Conservation (phyloP, 1,140 invertebrate species). For the Conopomorpha cramerella region DNA sequence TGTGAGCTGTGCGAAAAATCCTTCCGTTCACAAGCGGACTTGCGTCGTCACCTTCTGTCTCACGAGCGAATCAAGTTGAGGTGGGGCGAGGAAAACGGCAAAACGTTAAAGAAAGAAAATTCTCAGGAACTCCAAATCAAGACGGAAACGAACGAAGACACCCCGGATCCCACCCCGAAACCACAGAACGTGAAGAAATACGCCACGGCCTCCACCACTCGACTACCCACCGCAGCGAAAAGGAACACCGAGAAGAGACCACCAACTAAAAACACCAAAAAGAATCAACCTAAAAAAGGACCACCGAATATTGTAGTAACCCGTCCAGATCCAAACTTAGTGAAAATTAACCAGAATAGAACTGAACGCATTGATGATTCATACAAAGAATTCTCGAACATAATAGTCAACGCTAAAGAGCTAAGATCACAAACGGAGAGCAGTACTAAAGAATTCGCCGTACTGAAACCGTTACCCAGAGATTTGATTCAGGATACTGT, state of each 20-base stretch:
- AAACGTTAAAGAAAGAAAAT: conserved; percentile 7
- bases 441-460: conserved; percentile 14
- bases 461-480: neutral
- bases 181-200: neutral
- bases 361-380: conserved; percentile 16
- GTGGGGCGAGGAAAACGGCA: conserved; percentile 10
- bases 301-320: neutral
- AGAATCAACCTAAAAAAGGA: neutral
- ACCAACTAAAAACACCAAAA: neutral
- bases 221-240: neutral
- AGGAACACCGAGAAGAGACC: neutral
- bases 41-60: conserved; percentile 85
- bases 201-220: no score
- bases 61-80: conserved; percentile 57
- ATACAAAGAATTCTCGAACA: conserved; percentile 26
- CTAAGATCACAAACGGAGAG: conserved; percentile 18
- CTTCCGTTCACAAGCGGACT: conserved; percentile 85
- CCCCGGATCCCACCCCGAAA: neutral
- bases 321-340: no score
- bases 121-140: conserved; percentile 1
- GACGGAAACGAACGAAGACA: neutral
- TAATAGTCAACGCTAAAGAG: conserved; percentile 20
- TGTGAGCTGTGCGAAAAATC: conserved; percentile 79
- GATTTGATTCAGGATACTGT: conserved; percentile 6
- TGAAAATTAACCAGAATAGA: conserved; percentile 20